Percentiles rank a stretch among this genome's conserved stretches.
phyloP scores from a whole-genome alignment of 2,113 vertebrate genomes.

The Phylloscopus trochiloides region DNA sequence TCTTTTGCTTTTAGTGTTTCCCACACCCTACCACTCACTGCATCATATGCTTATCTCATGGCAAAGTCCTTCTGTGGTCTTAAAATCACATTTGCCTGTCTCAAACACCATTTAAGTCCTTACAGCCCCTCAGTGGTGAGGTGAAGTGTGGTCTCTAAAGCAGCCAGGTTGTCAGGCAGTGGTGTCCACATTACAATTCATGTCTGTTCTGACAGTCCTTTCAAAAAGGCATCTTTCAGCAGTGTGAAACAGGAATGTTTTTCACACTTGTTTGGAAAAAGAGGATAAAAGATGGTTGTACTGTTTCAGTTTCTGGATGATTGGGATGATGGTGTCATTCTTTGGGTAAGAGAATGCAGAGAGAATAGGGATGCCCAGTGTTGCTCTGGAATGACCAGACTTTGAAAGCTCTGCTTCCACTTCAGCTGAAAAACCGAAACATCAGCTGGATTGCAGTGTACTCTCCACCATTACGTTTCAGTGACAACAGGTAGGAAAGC shows the following conservation, averaged over 20 bases:
- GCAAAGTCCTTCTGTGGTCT: not conserved
- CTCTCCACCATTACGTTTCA: not conserved
- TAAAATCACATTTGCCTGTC: not conserved
- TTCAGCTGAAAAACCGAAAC: not conserved
- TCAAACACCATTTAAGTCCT: not conserved
- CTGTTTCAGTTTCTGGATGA: not conserved
- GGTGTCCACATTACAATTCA: not conserved
- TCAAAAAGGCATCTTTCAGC: not conserved
- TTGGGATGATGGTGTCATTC: not conserved
- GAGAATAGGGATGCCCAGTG: not conserved
- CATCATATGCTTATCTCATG: not conserved
- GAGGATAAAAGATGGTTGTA: not conserved
- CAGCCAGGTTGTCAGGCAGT: not conserved
- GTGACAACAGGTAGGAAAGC: not conserved
- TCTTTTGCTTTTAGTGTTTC: too few species aligned
- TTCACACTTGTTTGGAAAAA: not conserved
- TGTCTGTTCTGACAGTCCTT: not conserved
- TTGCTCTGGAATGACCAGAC: not conserved
- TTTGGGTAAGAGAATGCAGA: not conserved
- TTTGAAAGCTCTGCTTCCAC: not conserved
- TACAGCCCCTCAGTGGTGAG: not conserved
- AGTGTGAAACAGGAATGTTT: not conserved
- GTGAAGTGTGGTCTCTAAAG: not conserved
- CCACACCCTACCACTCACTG: not conserved
- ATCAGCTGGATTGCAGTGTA: not conserved